These are phyloP conservation scores for Trematomus bernacchii DNA, from an alignment of 2,797 vertebrate genomes.

Conservation along the genomic window DNA sequence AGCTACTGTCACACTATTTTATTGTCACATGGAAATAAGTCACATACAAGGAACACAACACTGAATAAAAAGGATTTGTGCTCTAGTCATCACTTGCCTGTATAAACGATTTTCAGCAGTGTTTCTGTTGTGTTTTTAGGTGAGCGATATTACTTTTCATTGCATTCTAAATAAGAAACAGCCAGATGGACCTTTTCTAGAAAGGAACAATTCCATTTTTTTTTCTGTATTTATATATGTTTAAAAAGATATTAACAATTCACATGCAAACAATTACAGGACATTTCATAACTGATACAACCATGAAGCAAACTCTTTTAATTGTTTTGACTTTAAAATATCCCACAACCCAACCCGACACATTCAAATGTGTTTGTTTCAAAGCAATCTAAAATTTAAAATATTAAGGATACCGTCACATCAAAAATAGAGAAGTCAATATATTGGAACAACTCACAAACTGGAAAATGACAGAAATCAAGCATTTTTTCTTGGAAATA, in stretches of 20 bases:
- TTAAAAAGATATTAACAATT: background rate
- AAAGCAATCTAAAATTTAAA: background rate
- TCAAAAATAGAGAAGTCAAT: background rate
- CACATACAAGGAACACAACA: conserved; percentile 68
- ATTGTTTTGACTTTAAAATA: background rate
- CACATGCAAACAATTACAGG: background rate
- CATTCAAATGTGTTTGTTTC: background rate
- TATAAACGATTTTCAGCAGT: background rate
- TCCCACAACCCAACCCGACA: background rate
- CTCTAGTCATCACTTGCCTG: conserved; percentile 8
- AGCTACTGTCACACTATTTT: conserved; percentile 71
- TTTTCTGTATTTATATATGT: background rate
- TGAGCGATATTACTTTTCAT: background rate
- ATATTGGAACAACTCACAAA: background rate
- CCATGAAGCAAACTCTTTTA: no score
- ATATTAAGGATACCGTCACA: background rate
- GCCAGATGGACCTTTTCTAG: no score
- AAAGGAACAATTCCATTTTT: background rate
- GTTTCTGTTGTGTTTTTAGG: background rate
- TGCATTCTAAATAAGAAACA: background rate
- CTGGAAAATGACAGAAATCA: no score
- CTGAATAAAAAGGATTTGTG: conserved; percentile 82
- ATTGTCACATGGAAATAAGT: conserved; percentile 72
- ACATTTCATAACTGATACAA: background rate
- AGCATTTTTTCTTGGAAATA: background rate